phyloP scores from a whole-genome alignment of 2,113 vertebrate genomes.

The Mionectes macconnelli region DNA sequence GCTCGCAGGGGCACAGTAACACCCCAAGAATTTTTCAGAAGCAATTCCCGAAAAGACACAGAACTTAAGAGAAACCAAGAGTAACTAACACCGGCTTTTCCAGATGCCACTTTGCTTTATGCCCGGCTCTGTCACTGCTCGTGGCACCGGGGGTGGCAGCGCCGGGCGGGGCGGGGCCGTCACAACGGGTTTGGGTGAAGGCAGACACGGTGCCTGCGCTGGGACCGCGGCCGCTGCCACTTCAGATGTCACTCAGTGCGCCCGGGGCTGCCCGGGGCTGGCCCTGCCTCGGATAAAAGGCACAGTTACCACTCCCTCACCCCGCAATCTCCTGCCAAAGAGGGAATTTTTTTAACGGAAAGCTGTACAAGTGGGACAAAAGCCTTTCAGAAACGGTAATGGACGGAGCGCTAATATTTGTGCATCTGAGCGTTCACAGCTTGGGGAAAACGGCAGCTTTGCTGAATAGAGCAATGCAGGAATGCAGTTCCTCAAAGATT shows the following conservation, averaged over 20 bases:
- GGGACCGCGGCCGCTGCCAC: not conserved
- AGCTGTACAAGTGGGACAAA: not conserved
- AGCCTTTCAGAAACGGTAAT: accelerated
- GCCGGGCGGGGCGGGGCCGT: not conserved
- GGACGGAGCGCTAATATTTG: not conserved
- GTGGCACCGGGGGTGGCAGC: not conserved
- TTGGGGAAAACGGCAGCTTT: not conserved
- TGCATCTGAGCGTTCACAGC: not conserved
- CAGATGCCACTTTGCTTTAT: accelerated
- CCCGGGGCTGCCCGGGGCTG: not conserved
- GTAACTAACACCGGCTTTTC: accelerated
- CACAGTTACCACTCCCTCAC: not conserved
- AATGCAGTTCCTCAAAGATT: not conserved
- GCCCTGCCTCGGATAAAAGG: not conserved
- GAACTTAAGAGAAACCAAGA: not conserved
- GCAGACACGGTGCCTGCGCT: not conserved
- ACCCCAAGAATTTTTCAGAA: not conserved
- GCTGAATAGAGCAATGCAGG: not conserved
- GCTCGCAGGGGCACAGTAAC: accelerated
- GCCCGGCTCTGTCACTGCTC: accelerated
- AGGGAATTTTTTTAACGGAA: not conserved
- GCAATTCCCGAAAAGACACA: accelerated
- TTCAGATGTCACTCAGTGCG: not conserved
- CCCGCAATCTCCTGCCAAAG: not conserved
- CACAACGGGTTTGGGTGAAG: not conserved